A percentile compares a stretch with the other conserved stretches of the same genome.
These are phyloP conservation scores for Poecilia latipinna DNA, from an alignment of 2,113 vertebrate species.

Conservation along the genomic window DNA sequence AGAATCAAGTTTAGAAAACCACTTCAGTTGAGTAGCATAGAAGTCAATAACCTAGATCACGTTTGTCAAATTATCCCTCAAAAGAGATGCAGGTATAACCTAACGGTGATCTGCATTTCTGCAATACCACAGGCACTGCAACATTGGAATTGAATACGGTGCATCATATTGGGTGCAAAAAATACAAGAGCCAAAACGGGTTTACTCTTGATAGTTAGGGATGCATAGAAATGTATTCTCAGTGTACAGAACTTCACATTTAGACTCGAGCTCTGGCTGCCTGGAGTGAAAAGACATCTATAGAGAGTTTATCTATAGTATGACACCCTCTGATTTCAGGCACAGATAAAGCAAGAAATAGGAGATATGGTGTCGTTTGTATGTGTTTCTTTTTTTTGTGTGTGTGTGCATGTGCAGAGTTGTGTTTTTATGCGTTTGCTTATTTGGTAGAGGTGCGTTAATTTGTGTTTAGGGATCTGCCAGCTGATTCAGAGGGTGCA, in stretches of 20 bases:
- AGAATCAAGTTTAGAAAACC: not conserved
- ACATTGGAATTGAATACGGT: not conserved
- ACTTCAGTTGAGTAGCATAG: not conserved
- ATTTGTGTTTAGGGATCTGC: slow-evolving; percentile 19
- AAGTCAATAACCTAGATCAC: not conserved
- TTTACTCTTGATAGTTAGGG: slow-evolving; percentile 12
- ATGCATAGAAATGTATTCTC: slow-evolving; percentile 40
- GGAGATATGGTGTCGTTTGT: not conserved
- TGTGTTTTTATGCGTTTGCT: not conserved
- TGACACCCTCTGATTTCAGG: slow-evolving; percentile 80
- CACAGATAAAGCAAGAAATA: slow-evolving; percentile 37
- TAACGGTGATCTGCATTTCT: not conserved
- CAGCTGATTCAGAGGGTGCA: slow-evolving; percentile 78
- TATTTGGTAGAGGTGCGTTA: not conserved
- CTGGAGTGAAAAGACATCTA: slow-evolving; percentile 83
- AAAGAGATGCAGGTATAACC: not conserved
- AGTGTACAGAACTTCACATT: slow-evolving; percentile 12
- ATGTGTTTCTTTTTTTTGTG: not conserved
- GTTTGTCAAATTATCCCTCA: not conserved
- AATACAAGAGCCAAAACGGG: not conserved
- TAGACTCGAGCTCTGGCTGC: slow-evolving; percentile 28
- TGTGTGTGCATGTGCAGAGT: not conserved
- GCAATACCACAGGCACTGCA: not conserved
- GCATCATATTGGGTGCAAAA: not conserved
- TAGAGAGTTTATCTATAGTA: slow-evolving; percentile 81